Conservation (phyloP, 2,113 vertebrate species). For the Mustela nigripes region DNA sequence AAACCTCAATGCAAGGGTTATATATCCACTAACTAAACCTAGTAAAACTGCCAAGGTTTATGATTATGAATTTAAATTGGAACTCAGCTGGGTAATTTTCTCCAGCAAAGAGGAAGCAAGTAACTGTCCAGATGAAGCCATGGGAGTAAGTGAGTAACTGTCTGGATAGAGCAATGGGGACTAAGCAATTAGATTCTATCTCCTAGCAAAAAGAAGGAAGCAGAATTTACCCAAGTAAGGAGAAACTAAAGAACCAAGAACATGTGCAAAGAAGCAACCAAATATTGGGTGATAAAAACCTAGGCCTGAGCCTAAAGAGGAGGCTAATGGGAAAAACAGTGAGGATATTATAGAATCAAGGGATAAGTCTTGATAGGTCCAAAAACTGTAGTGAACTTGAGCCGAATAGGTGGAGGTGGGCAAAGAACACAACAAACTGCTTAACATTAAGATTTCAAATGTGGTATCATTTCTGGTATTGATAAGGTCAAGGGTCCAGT, state of each 20-base stretch:
- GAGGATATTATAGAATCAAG: not conserved
- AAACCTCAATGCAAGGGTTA: slow-evolving; percentile 3
- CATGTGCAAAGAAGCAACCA: not conserved
- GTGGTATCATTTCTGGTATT: not conserved
- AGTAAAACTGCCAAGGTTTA: not conserved
- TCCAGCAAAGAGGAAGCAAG: not conserved
- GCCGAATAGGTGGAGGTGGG: not conserved
- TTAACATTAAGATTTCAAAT: slow-evolving; percentile 28
- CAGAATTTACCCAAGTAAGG: not conserved
- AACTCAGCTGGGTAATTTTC: not conserved
- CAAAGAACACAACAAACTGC: not conserved
- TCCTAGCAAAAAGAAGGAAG: not conserved
- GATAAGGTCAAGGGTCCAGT: not conserved
- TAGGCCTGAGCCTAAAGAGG: not conserved
- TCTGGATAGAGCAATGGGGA: not conserved
- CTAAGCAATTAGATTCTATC: not conserved
- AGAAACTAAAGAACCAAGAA: not conserved
- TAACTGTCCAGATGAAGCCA: not conserved
- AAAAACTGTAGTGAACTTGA: not conserved
- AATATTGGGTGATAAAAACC: not conserved
- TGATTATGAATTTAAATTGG: slow-evolving; percentile 3
- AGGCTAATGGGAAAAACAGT: not conserved
- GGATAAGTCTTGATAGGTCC: not conserved
- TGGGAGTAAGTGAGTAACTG: not conserved
- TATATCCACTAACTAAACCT: not conserved